phyloP scores from a whole-genome alignment of 2,797 vertebrate species.

The Propithecus deckenii region DNA sequence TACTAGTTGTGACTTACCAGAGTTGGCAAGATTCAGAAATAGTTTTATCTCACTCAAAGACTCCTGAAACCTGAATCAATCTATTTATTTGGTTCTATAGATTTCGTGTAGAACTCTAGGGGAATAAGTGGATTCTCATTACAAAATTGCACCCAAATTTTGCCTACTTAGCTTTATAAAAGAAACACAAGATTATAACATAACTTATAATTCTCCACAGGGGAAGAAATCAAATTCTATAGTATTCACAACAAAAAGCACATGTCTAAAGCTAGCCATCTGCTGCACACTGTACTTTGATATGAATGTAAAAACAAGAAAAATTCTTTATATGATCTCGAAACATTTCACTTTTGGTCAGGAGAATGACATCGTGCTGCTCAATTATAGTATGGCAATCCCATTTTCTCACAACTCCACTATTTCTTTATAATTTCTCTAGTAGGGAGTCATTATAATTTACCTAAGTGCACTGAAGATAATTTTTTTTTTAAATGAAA shows the following conservation, averaged over 20 bases:
- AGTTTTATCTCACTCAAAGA: not conserved
- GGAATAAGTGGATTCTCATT: not conserved
- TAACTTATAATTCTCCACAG: not conserved
- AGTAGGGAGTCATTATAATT: not conserved
- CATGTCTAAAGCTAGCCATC: not conserved
- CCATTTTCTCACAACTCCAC: not conserved
- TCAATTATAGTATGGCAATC: not conserved
- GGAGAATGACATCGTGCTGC: not conserved
- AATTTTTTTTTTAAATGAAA: not conserved
- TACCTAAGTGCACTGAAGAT: not conserved
- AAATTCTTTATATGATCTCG: not conserved
- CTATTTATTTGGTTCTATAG: not conserved
- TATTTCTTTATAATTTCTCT: not conserved
- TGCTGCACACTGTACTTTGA: not conserved
- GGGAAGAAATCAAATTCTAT: not conserved
- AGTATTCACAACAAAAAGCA: not conserved
- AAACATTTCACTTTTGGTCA: not conserved
- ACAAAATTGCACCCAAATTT: not conserved
- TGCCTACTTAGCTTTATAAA: not conserved
- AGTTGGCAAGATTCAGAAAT: not conserved
- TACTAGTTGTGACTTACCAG: not conserved
- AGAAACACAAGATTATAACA: not conserved
- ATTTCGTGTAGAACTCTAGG: not conserved
- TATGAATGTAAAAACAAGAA: not conserved
- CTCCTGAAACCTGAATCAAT: not conserved